phyloP scores from a whole-genome alignment of 2,113 vertebrate genomes.

The Apodemus sylvaticus region DNA sequence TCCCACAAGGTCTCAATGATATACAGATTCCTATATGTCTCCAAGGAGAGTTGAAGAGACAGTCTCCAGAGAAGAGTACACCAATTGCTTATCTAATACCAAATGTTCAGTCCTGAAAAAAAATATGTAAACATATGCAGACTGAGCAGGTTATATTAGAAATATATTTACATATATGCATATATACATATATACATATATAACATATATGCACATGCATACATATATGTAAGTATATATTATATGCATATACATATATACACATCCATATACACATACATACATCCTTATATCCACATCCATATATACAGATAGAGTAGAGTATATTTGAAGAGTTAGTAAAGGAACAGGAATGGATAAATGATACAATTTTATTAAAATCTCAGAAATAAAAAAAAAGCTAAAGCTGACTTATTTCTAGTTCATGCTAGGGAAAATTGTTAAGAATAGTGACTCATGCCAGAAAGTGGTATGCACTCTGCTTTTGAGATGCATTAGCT shows the following conservation, averaged over 20 bases:
- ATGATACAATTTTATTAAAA: slow-evolving; percentile 24
- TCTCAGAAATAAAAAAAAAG: background rate
- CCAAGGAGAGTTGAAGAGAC: background rate
- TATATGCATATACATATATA: background rate
- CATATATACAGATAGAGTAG: background rate
- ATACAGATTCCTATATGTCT: background rate
- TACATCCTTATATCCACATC: background rate
- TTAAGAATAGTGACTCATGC: background rate
- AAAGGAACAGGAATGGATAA: background rate
- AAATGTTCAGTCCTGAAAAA: background rate
- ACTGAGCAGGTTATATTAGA: background rate
- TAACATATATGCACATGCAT: no score
- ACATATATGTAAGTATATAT: background rate
- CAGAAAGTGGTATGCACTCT: background rate
- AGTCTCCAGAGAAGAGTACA: background rate
- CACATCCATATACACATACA: background rate
- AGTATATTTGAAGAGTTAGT: background rate
- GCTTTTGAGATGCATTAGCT: background rate
- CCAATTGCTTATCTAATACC: background rate
- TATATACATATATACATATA: background rate
- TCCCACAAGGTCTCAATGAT: background rate
- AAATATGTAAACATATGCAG: background rate
- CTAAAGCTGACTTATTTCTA: background rate
- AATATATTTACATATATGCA: background rate
- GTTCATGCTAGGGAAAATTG: background rate